These are phyloP conservation scores for Oenanthe oenanthe DNA, from an alignment of 2,113 vertebrate genomes.

Conservation along the genomic window DNA sequence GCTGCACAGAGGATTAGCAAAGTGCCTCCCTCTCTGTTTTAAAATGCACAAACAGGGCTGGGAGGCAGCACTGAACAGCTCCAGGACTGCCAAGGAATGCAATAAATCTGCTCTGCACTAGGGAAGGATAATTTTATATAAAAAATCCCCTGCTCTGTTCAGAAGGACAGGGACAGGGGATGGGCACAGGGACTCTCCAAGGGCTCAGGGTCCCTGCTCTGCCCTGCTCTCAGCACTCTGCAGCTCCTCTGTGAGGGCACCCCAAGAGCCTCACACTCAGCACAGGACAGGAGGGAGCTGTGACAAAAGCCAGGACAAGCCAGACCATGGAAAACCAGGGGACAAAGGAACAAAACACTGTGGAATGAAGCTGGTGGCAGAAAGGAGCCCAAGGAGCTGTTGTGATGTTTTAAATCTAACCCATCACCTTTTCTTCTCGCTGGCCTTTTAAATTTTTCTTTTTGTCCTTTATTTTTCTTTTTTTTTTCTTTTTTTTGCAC, in stretches of 20 bases:
- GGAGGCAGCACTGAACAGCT: neutral
- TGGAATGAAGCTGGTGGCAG: constrained; percentile 7
- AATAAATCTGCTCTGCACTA: neutral
- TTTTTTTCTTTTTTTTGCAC: neutral
- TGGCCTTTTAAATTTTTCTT: neutral
- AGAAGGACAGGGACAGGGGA: neutral
- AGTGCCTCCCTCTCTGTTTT: neutral
- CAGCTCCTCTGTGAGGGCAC: constrained; percentile 7
- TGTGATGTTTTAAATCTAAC: constrained; percentile 63
- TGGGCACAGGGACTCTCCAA: too few relatives aligned
- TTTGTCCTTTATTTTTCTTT: neutral
- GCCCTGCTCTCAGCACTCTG: constrained; percentile 12
- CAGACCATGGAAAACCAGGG: constrained; percentile 50
- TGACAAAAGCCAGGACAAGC: constrained; percentile 42
- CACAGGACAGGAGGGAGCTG: neutral
- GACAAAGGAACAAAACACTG: constrained; percentile 19
- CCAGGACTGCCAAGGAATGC: neutral
- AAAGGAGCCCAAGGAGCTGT: constrained; percentile 29
- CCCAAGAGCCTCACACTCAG: constrained; percentile 42
- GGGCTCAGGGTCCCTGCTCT: neutral
- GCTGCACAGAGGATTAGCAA: neutral
- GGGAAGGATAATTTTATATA: neutral
- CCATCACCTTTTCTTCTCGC: constrained; percentile 45
- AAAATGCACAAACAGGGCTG: constrained; percentile 1
- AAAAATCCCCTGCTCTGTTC: neutral